Percentiles rank a stretch among this genome's conserved stretches.
Conservation (phyloP, 1,140 invertebrate species). For the Druon quercuslanigerum region DNA sequence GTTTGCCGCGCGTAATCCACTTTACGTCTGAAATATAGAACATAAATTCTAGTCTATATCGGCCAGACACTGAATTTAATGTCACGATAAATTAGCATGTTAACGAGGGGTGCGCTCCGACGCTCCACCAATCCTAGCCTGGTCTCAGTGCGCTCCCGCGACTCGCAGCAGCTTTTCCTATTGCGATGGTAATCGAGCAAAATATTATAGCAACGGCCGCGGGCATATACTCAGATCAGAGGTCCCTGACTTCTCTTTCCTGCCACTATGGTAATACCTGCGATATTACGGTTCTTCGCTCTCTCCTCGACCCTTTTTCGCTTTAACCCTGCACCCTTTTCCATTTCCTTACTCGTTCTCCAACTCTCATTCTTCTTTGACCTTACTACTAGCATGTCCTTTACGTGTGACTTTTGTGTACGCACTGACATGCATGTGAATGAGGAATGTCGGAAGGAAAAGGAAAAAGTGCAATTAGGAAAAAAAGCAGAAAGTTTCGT, state of each 20-base stretch:
- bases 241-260: conserved; percentile 64
- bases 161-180: conserved; percentile 57
- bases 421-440: neutral
- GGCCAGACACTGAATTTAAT: conserved; percentile 63
- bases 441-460: neutral
- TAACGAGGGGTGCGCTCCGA: conserved; percentile 61
- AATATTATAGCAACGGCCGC: conserved; percentile 71
- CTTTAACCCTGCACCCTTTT: conserved; percentile 43
- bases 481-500: neutral
- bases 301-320: conserved; percentile 37
- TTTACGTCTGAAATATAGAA: conserved; percentile 65
- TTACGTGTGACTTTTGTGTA: neutral
- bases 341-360: conserved; percentile 41
- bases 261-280: conserved; percentile 52
- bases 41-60: conserved; percentile 57
- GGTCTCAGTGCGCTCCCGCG: conserved; percentile 18
- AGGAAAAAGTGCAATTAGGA: neutral
- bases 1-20: conserved; percentile 39
- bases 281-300: conserved; percentile 55
- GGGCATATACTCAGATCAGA: conserved; percentile 57
- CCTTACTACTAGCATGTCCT: neutral
- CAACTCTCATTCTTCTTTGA: neutral
- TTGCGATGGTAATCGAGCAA: conserved; percentile 71
- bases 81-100: conserved; percentile 71
- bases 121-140: conserved; percentile 30